Percentiles rank a stretch among this genome's conserved stretches.
Evolutionary conservation across 2,797 vertebrate species (phyloP).

Genomic region (Falco cherrug): DNA sequence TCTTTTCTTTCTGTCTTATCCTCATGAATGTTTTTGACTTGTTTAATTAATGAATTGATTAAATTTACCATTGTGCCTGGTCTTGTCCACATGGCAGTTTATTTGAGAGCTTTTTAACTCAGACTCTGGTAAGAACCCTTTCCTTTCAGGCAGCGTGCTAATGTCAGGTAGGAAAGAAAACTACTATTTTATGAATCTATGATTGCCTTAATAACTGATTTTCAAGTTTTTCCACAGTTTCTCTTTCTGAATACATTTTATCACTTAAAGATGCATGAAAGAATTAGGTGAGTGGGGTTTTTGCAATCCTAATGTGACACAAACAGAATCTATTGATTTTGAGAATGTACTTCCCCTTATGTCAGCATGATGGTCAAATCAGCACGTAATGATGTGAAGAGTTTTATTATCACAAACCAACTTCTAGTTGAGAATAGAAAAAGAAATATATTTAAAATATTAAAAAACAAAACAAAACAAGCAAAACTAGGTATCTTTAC

Average conservation of each 20-base stretch:
- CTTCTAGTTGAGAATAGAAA: neutral
- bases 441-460: neutral
- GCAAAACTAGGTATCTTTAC: neutral
- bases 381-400: neutral
- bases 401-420: neutral
- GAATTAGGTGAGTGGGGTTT: neutral
- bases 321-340: neutral
- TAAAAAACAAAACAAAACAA: no score
- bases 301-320: neutral
- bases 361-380: neutral
- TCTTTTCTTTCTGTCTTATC: neutral
- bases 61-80: neutral
- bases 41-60: neutral
- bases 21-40: neutral
- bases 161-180: neutral
- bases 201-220: neutral
- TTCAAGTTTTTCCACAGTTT: neutral
- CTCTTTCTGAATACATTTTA: neutral
- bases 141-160: neutral
- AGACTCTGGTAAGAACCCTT: neutral
- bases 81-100: neutral
- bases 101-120: neutral
- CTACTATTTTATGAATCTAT: neutral
- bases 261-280: slow-evolving; percentile 16
- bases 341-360: neutral